Percentiles rank a stretch among this genome's conserved stretches.
Conservation (phyloP, 2,113 vertebrate species). For the Natator depressus region DNA sequence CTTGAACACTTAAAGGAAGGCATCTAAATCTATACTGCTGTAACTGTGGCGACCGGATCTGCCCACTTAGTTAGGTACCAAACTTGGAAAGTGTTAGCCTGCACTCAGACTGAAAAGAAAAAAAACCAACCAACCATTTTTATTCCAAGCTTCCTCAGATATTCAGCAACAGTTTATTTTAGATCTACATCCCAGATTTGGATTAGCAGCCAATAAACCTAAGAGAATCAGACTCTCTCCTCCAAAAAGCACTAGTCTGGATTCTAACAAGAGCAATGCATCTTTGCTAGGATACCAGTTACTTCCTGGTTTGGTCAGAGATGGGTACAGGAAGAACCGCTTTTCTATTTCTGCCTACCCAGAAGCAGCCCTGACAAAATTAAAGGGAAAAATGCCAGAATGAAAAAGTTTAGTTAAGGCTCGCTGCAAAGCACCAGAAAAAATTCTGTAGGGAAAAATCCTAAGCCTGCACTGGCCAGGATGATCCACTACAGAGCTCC, state of each 20-base stretch:
- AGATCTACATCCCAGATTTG: neutral
- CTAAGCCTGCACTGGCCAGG: too few species aligned
- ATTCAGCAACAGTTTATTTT: neutral
- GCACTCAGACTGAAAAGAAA: neutral
- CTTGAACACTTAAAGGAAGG: neutral
- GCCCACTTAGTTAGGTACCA: neutral
- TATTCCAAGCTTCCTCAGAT: neutral
- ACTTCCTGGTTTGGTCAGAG: neutral
- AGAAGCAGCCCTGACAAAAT: neutral
- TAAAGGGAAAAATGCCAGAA: neutral
- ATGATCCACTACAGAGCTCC: too few species aligned
- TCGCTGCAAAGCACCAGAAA: neutral
- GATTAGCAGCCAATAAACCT: neutral
- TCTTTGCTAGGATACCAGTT: neutral
- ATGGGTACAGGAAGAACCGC: neutral
- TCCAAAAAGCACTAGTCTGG: neutral
- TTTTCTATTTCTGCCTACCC: neutral
- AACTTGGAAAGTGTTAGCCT: neutral
- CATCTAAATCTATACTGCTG: neutral
- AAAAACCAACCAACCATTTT: neutral
- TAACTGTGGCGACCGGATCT: neutral
- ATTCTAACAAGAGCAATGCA: accelerated
- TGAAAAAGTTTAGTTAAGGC: too few species aligned
- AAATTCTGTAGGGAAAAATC: neutral
- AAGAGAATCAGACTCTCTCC: neutral